Evolutionary conservation across 2,888 invertebrate species (phyloP), one percentile per base, ranked within the genome.

Genomic region (Pandemis cinnamomeana): DNA sequence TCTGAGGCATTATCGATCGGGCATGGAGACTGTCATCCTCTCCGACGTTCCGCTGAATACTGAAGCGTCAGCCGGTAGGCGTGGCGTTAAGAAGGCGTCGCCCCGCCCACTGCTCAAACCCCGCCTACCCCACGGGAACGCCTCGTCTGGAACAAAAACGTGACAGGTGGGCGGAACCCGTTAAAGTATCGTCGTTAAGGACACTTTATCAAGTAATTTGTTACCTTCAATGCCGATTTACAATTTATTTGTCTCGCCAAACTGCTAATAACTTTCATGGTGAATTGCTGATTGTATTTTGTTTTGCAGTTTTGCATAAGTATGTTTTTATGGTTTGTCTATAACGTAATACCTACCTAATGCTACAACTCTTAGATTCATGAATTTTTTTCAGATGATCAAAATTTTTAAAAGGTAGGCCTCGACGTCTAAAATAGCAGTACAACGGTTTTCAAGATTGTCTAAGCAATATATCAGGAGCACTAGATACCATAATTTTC

Each of bases 131-230:
- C 72, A 61, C 66, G 63, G 79, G 79, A 78, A 90, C 91, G 87
- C 90, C 91, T 82, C 75, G 72, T 80, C 78, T 79, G 78, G 76
- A 81, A 83, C 82, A 89, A 92, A 91, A 92, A 89, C 88, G 83
- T 91, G 91, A 90, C 92, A 92, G 89, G 89, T 91, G 88, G 94
- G 94, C 84, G 94, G 88, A 71, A 83, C 81, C 68, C 76, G 76
- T 84, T 91, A 86, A 92, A 92, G 90, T 89, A 91, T 91, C 87
- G 86, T 87, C 87, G 91, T 89, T 91, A 91, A 91, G 91, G 89
- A 93, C 86, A 92, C 90, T 93, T 92, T 92, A 91, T 90, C 92
- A 92, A 92, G 91, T 92, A 91, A 93, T 93, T 93, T 92, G 93
- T 93, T 90, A 88, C 86, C 86, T 87, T 90, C 90, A 85, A 92